Conservation (phyloP, 2,888 invertebrate species). For the Ichneumoninae sp. region DNA sequence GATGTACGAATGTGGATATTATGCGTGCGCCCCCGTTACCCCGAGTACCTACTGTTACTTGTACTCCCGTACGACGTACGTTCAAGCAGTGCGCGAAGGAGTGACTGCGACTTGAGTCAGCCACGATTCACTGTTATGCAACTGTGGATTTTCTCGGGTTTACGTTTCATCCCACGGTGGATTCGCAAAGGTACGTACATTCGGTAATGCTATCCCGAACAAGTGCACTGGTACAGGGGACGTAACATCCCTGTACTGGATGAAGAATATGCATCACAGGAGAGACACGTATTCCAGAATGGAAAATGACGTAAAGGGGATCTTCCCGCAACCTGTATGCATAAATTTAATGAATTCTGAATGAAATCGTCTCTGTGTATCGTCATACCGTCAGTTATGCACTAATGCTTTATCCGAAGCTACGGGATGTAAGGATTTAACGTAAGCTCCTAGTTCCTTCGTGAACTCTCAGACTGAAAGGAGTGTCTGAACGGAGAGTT, state of each 20-base stretch:
- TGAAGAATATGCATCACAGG: conserved; percentile 43
- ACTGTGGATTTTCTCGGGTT: conserved; percentile 57
- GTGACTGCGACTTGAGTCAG: conserved; percentile 37
- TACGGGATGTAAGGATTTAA: neutral
- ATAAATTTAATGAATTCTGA: neutral
- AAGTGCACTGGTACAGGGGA: conserved; percentile 16
- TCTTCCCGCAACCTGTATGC: conserved; percentile 5
- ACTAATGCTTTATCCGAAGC: neutral
- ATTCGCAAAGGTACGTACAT: conserved; percentile 25
- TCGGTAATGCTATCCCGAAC: conserved; percentile 49
- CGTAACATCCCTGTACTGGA: conserved; percentile 8
- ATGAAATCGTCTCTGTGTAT: conserved; percentile 2
- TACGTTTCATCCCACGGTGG: conserved; percentile 41
- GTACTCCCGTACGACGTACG: conserved; percentile 24
- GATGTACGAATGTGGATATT: conserved; percentile 48
- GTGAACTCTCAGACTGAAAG: neutral
- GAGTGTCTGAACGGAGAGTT: neutral
- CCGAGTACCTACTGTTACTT: conserved; percentile 41
- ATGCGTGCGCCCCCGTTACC: conserved; percentile 45
- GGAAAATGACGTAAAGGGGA: conserved; percentile 31
- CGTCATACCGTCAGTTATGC: neutral
- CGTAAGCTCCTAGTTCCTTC: neutral
- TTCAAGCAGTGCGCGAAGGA: conserved; percentile 18
- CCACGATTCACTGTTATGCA: conserved; percentile 58
- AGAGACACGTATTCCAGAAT: conserved; percentile 31